Evolutionary conservation across 2,797 vertebrate species (phyloP), one percentile per base, ranked within the genome.

Genomic region (Mormyrus proboscirostris): DNA sequence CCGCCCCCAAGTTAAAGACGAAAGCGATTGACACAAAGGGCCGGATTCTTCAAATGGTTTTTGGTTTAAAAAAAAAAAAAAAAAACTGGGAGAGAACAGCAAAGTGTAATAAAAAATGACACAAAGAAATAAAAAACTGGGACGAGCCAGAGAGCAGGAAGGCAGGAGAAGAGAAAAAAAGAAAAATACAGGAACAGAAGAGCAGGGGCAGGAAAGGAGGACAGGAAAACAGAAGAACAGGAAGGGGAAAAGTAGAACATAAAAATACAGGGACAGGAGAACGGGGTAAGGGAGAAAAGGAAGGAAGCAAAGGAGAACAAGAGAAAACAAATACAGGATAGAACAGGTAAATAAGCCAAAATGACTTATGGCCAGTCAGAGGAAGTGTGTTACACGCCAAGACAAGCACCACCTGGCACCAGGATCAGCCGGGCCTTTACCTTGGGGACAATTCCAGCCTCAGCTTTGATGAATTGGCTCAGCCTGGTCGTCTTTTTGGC

Each of bases 401-500:
- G 9, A 38, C 65, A 73, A 33, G 65, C 65, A 16, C 10, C 59
- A 10, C 59, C 57, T 4, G 65, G 65, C 12, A 73, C 33, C 62
- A 29, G 62, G 9, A 65, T 9, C 9, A 7, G 59, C 59, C 25
- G 9, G 25, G 62, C 2, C 87, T 93, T 91, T 93, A 99, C 98
- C 96, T 96, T 98, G 25, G 96, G 86, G 89, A 95, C 93, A 0
- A 99, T 97, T 88, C 98, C 98, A 0, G 98, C 95, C 94, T 98
- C 98, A 0, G 98, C 97, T 93, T 98, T 97, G 92, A 99, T 92
- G 33, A 96, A 94, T 90, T 97, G 97, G 93, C 98, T 96, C 89
- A 99, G 93, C 51, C 98, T 95, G 0, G 96, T 95, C 0, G 97
- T 99, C 95, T 99, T 99, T 95, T 99, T 99, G 50, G 97, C 96